These are phyloP conservation scores for Cynodonichthys magdalenae DNA, from an alignment of 2,797 vertebrate genomes.

Conservation along the genomic window DNA sequence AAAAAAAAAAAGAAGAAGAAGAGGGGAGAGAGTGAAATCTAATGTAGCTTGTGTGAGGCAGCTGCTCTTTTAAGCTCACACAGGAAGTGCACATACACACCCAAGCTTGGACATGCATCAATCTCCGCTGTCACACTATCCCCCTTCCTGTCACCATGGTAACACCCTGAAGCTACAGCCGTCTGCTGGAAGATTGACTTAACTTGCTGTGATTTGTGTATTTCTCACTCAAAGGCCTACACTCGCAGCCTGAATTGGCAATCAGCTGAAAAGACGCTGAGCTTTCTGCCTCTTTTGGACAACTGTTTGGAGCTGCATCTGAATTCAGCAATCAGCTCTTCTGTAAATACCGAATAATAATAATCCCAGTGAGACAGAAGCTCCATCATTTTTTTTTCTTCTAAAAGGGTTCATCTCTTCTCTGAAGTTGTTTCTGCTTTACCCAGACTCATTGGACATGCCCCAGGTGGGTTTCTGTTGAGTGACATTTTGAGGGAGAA, in stretches of 20 bases:
- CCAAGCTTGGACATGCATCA: slow-evolving; percentile 35
- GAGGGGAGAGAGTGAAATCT: background rate
- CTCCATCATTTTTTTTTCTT: background rate
- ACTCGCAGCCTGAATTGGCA: slow-evolving; percentile 9
- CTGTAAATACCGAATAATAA: slow-evolving; percentile 19
- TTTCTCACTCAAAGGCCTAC: slow-evolving; percentile 20
- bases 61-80: slow-evolving; percentile 59
- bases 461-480: slow-evolving; percentile 36
- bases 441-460: slow-evolving; percentile 6
- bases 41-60: slow-evolving; percentile 48
- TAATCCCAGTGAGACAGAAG: slow-evolving; percentile 5
- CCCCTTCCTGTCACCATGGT: slow-evolving; percentile 73
- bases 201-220: slow-evolving; percentile 34
- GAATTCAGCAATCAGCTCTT: slow-evolving; percentile 14
- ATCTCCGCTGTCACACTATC: slow-evolving; percentile 63
- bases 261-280: slow-evolving; percentile 25
- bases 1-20: background rate
- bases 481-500: slow-evolving; percentile 47
- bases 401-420: background rate
- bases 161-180: slow-evolving; percentile 73
- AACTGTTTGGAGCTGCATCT: slow-evolving; percentile 14
- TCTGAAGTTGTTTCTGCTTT: background rate
- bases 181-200: slow-evolving; percentile 62
- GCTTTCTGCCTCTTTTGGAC: slow-evolving; percentile 19
- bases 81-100: slow-evolving; percentile 32